A percentile compares a stretch with the other conserved stretches of the same genome.
These are phyloP conservation scores for Trissolcus brochymenae DNA, from an alignment of 2,888 invertebrate species.

Conservation along the genomic window DNA sequence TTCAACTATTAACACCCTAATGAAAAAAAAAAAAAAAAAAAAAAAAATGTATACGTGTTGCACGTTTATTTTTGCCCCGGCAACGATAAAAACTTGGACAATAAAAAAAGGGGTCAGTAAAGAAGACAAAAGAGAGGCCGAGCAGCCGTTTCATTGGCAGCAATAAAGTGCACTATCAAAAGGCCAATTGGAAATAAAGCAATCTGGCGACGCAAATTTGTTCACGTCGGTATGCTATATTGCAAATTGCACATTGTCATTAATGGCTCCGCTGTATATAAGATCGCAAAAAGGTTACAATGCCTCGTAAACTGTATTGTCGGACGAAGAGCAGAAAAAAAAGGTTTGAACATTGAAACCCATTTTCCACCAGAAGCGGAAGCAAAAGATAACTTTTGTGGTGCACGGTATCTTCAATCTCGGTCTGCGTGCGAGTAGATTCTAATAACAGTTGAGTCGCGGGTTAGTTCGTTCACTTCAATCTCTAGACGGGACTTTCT, in stretches of 20 bases:
- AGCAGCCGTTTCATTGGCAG: not conserved
- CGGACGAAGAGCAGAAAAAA: constrained; percentile 7
- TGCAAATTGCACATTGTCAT: constrained; percentile 17
- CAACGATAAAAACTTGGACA: too few relatives aligned
- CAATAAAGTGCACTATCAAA: constrained; percentile 13
- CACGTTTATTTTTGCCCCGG: too few relatives aligned
- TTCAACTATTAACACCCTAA: not conserved
- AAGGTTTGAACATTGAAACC: not conserved
- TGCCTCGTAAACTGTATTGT: constrained; percentile 24
- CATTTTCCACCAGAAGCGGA: constrained; percentile 35
- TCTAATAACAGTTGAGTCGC: constrained; percentile 46
- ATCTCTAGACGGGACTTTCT: constrained; percentile 63
- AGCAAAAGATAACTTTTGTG: constrained; percentile 37
- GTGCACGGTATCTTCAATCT: constrained; percentile 46
- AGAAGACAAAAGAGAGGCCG: too few relatives aligned
- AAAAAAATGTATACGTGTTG: too few relatives aligned
- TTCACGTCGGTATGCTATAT: constrained; percentile 19
- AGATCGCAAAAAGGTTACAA: constrained; percentile 19
- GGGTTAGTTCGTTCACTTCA: constrained; percentile 59
- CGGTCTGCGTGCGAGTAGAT: constrained; percentile 39
- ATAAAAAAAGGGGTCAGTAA: too few relatives aligned
- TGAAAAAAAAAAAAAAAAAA: too few relatives aligned
- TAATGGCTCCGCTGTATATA: constrained; percentile 21
- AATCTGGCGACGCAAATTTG: constrained; percentile 23
- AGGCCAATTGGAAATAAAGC: constrained; percentile 13